phyloP scores from a whole-genome alignment of 2,797 vertebrate genomes.

The Poecilia velifera region DNA sequence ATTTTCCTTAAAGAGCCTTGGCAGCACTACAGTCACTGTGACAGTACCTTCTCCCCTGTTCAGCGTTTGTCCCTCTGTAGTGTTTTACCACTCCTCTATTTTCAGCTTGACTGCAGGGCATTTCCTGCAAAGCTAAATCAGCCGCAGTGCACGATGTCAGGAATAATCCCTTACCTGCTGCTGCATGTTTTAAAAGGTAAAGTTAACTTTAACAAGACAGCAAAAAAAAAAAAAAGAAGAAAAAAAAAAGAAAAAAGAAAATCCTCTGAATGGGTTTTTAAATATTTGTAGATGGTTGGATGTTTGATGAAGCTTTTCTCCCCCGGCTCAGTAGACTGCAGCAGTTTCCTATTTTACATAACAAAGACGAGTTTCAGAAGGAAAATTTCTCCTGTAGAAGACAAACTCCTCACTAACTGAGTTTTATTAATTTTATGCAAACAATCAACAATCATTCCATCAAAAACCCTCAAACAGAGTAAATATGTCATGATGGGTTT shows the following conservation, averaged over 20 bases:
- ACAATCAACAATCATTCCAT: neutral
- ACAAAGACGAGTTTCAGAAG: neutral
- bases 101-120: slow-evolving; percentile 14
- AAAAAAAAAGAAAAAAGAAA: neutral
- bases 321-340: neutral
- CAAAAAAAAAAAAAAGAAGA: neutral
- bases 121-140: slow-evolving; percentile 23
- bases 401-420: neutral
- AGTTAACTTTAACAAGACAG: neutral
- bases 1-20: slow-evolving; percentile 18
- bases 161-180: slow-evolving; percentile 13
- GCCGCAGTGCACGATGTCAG: slow-evolving; percentile 1
- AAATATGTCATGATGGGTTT: neutral
- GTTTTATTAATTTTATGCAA: neutral
- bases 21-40: slow-evolving; percentile 20
- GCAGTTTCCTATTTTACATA: neutral
- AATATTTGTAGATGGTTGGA: slow-evolving; percentile 1
- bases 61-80: neutral
- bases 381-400: neutral
- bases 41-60: slow-evolving; percentile 8
- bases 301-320: neutral
- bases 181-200: slow-evolving; percentile 8
- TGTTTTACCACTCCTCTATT: slow-evolving; percentile 4
- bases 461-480: neutral
- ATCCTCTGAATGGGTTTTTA: neutral